Conservation (phyloP, 2,797 vertebrate genomes). For the Siniperca scherzeri region DNA sequence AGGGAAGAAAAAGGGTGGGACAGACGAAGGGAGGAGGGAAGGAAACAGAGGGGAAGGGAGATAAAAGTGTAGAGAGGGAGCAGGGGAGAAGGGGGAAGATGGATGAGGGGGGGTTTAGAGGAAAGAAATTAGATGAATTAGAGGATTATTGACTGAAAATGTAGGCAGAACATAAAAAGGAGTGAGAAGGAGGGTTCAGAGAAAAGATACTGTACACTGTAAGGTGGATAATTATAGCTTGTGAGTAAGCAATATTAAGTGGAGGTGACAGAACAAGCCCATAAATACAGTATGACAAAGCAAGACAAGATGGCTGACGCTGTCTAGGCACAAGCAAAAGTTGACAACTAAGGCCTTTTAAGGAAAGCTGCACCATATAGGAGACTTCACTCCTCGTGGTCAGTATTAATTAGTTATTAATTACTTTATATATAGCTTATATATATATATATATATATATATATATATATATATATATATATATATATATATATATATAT, state of each 20-base stretch:
- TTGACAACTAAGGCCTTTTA: constrained; percentile 55
- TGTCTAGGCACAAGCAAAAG: constrained; percentile 35
- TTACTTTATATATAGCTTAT: constrained; percentile 28
- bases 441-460: constrained; percentile 22
- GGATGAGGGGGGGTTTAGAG: neutral
- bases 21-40: constrained; percentile 50
- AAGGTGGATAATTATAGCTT: constrained; percentile 69
- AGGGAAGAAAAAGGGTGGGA: constrained; percentile 58
- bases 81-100: neutral
- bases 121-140: constrained; percentile 22
- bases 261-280: constrained; percentile 64
- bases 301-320: constrained; percentile 69
- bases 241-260: constrained; percentile 64
- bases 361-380: constrained; percentile 20
- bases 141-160: constrained; percentile 15
- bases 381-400: neutral
- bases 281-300: constrained; percentile 67
- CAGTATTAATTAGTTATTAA: constrained; percentile 4
- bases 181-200: constrained; percentile 29
- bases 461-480: neutral
- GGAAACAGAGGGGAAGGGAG: constrained; percentile 73
- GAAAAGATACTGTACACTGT: constrained; percentile 9
- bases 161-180: constrained; percentile 19
- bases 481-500: constrained; percentile 11
- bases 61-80: constrained; percentile 62